These are phyloP conservation scores for Pterostichus niger DNA, from an alignment of 2,888 invertebrate genomes.

Conservation along the genomic window DNA sequence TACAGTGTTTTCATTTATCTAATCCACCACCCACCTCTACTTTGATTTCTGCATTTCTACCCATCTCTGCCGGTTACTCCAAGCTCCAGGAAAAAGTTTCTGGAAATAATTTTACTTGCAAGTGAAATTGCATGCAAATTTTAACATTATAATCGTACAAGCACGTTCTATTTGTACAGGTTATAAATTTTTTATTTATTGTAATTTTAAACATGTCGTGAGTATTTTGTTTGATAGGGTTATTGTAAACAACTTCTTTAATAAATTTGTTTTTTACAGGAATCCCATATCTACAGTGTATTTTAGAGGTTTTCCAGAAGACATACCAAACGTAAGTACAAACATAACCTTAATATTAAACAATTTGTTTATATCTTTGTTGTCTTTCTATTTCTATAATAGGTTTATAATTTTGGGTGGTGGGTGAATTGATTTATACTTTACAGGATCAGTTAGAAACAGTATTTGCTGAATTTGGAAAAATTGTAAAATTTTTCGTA, in stretches of 20 bases:
- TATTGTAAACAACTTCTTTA: conserved; percentile 15
- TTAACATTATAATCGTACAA: not conserved
- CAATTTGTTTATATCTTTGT: too few relatives aligned
- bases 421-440: not conserved
- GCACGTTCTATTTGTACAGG: not conserved
- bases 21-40: too few relatives aligned
- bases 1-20: not conserved
- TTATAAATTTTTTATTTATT: conserved; percentile 4
- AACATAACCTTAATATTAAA: not conserved
- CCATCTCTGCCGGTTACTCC: not conserved
- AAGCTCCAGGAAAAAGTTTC: too few relatives aligned
- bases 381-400: not conserved
- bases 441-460: conserved; percentile 24
- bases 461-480: conserved; percentile 44
- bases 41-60: not conserved
- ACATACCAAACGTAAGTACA: conserved; percentile 46
- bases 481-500: conserved; percentile 48
- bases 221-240: conserved; percentile 15
- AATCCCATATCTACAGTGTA: conserved; percentile 30
- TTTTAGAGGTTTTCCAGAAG: conserved; percentile 53
- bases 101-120: not conserved
- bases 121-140: conserved; percentile 4
- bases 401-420: conserved; percentile 6
- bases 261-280: conserved; percentile 24
- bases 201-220: conserved; percentile 21